Conservation (phyloP, 2,888 invertebrate genomes). For the Pandemis heparana region DNA sequence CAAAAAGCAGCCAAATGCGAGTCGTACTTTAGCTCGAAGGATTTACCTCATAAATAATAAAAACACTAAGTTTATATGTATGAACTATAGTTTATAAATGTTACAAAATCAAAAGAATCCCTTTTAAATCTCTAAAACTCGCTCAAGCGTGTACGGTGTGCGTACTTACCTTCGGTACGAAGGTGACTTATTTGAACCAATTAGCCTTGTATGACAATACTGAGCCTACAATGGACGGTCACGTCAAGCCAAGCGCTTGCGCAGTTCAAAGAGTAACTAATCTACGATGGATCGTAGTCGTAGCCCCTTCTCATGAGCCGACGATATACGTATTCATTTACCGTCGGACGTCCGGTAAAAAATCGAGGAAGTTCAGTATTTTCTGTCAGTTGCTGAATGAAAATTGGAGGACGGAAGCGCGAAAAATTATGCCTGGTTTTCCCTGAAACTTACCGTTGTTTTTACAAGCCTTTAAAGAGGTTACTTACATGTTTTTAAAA, state of each 20-base stretch:
- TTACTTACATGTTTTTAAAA: no score
- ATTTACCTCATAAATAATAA: background rate
- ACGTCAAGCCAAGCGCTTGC: slow-evolving; percentile 1
- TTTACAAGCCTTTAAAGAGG: no score
- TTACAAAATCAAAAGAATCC: background rate
- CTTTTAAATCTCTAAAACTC: background rate
- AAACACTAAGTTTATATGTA: no score
- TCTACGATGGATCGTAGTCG: slow-evolving; percentile 4
- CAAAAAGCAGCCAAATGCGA: no score
- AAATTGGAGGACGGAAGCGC: no score
- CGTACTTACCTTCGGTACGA: slow-evolving; percentile 31
- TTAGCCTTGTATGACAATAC: slow-evolving; percentile 36
- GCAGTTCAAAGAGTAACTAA: slow-evolving; percentile 28
- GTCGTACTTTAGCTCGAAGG: no score
- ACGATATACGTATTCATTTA: background rate
- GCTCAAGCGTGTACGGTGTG: background rate
- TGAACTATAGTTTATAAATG: background rate
- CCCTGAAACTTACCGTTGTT: no score
- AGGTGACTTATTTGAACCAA: slow-evolving; percentile 37
- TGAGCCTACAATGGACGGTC: slow-evolving; percentile 30
- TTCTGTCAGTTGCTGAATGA: no score
- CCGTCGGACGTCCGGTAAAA: slow-evolving; percentile 30
- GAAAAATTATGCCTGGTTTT: no score
- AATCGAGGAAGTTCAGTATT: slow-evolving; percentile 13
- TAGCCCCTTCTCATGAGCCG: slow-evolving; percentile 3